These are phyloP conservation scores for Hapalemur alaotrensis DNA, from an alignment of 2,797 vertebrate genomes.

Conservation along the genomic window DNA sequence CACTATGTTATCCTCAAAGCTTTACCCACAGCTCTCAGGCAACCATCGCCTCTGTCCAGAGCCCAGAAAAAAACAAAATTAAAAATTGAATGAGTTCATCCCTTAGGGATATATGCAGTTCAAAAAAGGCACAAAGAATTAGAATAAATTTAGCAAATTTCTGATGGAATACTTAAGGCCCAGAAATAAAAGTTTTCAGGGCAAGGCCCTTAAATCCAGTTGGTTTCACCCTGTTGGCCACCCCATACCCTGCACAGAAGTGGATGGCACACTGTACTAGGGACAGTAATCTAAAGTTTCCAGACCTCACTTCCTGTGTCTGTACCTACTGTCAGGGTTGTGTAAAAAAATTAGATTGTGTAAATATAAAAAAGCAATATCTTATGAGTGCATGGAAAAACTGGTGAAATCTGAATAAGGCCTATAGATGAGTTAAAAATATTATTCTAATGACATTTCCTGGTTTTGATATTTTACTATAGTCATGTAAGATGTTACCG, in stretches of 20 bases:
- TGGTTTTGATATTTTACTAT: not conserved
- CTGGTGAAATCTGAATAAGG: not conserved
- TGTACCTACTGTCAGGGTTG: not conserved
- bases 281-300: not conserved
- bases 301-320: not conserved
- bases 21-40: not conserved
- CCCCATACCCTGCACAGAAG: no score
- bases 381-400: not conserved
- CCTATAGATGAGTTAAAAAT: not conserved
- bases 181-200: not conserved
- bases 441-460: not conserved
- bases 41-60: not conserved
- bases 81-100: not conserved
- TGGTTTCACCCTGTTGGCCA: not conserved
- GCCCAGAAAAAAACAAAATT: not conserved
- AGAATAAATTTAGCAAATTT: not conserved
- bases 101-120: not conserved
- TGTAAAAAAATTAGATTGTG: not conserved
- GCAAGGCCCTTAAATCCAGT: not conserved
- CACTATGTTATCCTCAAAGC: not conserved
- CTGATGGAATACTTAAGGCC: not conserved
- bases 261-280: accelerated
- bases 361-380: not conserved
- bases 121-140: not conserved
- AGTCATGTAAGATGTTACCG: not conserved